A percentile compares a stretch with the other conserved stretches of the same genome.
Conservation (phyloP, 2,113 vertebrate genomes). For the Centropristis striata region DNA sequence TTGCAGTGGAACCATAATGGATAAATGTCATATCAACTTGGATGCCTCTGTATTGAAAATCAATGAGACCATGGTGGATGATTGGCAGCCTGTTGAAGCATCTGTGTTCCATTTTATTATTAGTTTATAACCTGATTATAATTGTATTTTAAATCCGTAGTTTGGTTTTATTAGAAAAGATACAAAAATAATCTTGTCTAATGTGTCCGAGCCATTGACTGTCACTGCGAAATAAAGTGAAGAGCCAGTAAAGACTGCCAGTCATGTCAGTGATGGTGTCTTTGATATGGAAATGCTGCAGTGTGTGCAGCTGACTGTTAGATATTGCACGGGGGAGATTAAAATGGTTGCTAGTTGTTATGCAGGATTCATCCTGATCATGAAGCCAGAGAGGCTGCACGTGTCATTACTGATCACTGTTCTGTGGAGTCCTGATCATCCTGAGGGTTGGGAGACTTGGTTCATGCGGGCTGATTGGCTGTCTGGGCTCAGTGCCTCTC, state of each 20-base stretch:
- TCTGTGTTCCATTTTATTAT: neutral
- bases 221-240: neutral
- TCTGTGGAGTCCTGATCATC: neutral
- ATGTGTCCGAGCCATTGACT: neutral
- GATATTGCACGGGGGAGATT: neutral
- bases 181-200: neutral
- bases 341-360: neutral
- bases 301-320: neutral
- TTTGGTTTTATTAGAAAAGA: neutral
- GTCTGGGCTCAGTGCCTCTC: constrained; percentile 66
- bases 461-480: constrained; percentile 48
- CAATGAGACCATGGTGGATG: neutral
- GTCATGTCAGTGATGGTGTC: neutral
- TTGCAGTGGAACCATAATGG: neutral
- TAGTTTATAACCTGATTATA: neutral
- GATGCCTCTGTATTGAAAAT: neutral
- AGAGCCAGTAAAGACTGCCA: neutral
- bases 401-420: neutral
- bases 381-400: neutral
- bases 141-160: neutral
- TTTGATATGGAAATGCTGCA: neutral
- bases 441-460: constrained; percentile 35
- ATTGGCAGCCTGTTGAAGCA: neutral
- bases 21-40: neutral
- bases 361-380: neutral